Conservation (phyloP, 92 coral and sea anemone species). For the Palythoa grandiflora region DNA sequence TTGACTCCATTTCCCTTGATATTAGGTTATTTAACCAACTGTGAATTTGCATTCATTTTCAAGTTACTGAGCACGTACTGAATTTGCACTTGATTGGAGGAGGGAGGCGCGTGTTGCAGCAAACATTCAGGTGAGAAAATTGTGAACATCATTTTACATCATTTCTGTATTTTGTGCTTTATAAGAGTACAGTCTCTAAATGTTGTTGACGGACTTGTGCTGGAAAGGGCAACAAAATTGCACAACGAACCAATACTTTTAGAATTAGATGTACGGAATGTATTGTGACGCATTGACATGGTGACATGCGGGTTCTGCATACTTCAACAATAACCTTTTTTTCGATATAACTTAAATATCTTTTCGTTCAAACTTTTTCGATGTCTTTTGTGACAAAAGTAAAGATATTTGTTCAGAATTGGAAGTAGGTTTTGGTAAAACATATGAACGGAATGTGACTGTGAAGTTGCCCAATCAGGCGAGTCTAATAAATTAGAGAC, state of each 20-base stretch:
- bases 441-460: slow-evolving; percentile 18
- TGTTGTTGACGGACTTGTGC: not conserved
- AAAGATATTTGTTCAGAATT: not conserved
- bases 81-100: not conserved
- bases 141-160: not conserved
- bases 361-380: not conserved
- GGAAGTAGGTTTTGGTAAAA: not conserved
- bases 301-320: not conserved
- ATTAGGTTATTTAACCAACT: not conserved
- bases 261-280: no score
- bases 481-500: not conserved
- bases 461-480: not conserved
- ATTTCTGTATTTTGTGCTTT: not conserved
- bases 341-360: not conserved
- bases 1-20: not conserved
- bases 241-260: not conserved
- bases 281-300: no score
- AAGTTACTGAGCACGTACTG: not conserved
- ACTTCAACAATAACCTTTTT: not conserved
- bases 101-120: slow-evolving; percentile 11
- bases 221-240: not conserved
- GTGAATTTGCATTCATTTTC: not conserved
- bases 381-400: not conserved
- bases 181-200: not conserved
- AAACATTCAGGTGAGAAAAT: slow-evolving; percentile 10